phyloP scores from a whole-genome alignment of 2,113 vertebrate genomes.

The Pteropus alecto region DNA sequence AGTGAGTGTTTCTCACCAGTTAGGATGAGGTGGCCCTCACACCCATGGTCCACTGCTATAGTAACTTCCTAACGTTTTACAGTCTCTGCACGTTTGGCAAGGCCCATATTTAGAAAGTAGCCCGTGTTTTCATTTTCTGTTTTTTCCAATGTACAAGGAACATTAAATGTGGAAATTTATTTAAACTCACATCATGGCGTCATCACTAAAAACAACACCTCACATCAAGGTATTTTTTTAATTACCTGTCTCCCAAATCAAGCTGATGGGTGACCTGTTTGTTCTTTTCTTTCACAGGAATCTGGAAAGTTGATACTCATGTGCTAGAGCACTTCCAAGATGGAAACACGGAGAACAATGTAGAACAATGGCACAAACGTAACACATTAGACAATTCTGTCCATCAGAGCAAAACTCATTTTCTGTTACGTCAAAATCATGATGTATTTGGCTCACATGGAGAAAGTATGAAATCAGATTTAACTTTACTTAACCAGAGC shows the following conservation, averaged over 20 bases:
- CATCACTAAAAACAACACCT: not conserved
- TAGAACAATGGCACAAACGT: not conserved
- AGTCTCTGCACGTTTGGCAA: not conserved
- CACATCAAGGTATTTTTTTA: not conserved
- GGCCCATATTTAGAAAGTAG: not conserved
- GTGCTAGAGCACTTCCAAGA: not conserved
- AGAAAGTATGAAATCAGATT: conserved; percentile 3
- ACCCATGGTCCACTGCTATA: not conserved
- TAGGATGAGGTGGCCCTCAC: not conserved
- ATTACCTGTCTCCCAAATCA: not conserved
- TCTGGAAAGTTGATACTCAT: not conserved
- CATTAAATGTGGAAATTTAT: not conserved
- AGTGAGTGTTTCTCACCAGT: not conserved
- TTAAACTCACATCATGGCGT: not conserved
- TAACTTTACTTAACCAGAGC: not conserved
- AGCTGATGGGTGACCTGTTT: not conserved
- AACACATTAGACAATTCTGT: not conserved
- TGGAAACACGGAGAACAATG: not conserved
- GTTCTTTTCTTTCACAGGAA: conserved; percentile 33
- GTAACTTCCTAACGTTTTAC: not conserved
- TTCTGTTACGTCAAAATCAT: not conserved
- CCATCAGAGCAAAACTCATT: not conserved
- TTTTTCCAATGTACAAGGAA: not conserved
- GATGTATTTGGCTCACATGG: not conserved
- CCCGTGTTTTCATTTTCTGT: not conserved